Evolutionary conservation across 1,140 invertebrate species (phyloP), one percentile per base, ranked within the genome.

Genomic region (Tyrophagus putrescentiae): DNA sequence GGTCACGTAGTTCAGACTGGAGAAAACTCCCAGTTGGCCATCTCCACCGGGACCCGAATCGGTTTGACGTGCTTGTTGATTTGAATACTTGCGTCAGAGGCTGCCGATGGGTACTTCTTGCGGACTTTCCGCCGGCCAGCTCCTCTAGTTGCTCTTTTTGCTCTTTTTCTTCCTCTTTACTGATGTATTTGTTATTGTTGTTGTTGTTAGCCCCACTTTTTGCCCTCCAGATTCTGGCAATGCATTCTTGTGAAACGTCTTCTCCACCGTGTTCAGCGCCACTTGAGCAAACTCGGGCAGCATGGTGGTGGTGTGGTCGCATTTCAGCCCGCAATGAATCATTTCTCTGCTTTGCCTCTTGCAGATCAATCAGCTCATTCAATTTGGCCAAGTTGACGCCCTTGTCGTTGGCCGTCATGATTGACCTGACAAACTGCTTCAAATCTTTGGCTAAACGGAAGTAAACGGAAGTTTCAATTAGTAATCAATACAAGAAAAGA

Each of bases 1-100:
- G 6, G 62, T 53, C 4, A 63, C 62, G 57, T 62, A 63, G 9
- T 36, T 23, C 21, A 63, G 34, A 21, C 60, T 62, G 9, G 62
- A 63, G 18, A 16, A 58, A 63, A 63, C 36, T 60, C 36, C 62
- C 62, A 63, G 48, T 52, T 63, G 21, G 34, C 18, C 21, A 29
- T 42, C n/a, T 59, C 39, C 7, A 28, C 32, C 1, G 57, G 57
- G 31, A 44, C 41, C n/a, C n/a, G 29, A 4, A 59, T 25, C 25
- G 56, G 25, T 16, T 11, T 57, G n/a, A 11, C 18, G 11, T 6
- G n/a, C 11, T 21, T 42, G 33, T 11, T 54, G 25, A 54, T 54
- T 54, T 54, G 18, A 23, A 54, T 32, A 6, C 11, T 54, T 54
- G 31, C 52, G 9, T 54, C 52, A 16, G 25, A 11, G 13, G n/a